Conservation (phyloP, 2,888 invertebrate species). For the Linnaemya tessellans region DNA sequence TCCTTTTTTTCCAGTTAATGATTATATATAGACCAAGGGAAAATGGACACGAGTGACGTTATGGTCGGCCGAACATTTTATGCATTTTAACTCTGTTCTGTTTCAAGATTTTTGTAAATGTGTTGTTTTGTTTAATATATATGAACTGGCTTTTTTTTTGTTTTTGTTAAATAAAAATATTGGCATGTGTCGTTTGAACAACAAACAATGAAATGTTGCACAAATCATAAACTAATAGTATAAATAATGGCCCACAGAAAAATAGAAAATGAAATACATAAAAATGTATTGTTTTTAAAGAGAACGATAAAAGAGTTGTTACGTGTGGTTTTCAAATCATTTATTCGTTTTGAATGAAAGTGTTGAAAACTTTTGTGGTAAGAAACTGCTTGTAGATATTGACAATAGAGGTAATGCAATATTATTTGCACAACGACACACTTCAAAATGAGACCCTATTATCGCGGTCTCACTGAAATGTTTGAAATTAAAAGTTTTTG, state of each 20-base stretch:
- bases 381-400: slow-evolving; percentile 7
- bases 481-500: slow-evolving; percentile 5
- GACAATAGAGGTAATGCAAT: slow-evolving; percentile 21
- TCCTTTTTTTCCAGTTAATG: background rate
- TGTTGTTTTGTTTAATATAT: slow-evolving; percentile 20
- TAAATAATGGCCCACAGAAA: slow-evolving; percentile 27
- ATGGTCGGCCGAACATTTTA: slow-evolving; percentile 30
- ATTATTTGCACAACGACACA: slow-evolving; percentile 29
- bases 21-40: slow-evolving; percentile 40
- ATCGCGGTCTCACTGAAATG: background rate
- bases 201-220: slow-evolving; percentile 45
- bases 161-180: background rate
- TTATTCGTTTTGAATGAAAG: slow-evolving; percentile 42
- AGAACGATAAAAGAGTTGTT: slow-evolving; percentile 35
- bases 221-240: slow-evolving; percentile 48
- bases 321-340: slow-evolving; percentile 48
- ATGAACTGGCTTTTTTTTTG: slow-evolving; percentile 16
- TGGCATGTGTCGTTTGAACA: slow-evolving; percentile 31
- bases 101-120: background rate
- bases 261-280: slow-evolving; percentile 10
- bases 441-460: slow-evolving; percentile 12
- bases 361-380: slow-evolving; percentile 18
- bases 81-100: background rate
- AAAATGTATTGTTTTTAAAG: slow-evolving; percentile 9
- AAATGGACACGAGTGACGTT: slow-evolving; percentile 60